Evolutionary conservation across 2,797 vertebrate genomes (phyloP).

Genomic region (Phrynocephalus forsythii): DNA sequence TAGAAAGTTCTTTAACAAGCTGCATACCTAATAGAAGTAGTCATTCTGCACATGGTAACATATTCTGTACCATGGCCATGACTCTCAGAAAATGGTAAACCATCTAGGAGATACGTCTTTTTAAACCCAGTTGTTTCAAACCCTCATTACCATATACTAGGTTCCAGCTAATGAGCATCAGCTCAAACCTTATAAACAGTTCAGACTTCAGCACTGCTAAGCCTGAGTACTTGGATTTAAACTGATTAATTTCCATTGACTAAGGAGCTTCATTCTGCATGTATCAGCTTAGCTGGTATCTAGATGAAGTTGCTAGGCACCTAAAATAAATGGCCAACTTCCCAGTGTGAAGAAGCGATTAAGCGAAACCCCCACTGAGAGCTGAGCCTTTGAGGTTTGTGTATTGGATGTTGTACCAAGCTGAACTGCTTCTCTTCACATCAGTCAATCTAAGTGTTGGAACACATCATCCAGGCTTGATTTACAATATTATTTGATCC

Average conservation of each 20-base stretch:
- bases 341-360: not conserved
- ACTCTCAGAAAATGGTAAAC: slow-evolving; percentile 12
- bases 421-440: not conserved
- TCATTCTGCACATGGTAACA: not conserved
- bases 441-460: not conserved
- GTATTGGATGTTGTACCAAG: not conserved
- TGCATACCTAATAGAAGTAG: not conserved
- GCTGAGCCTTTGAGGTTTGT: not conserved
- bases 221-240: not conserved
- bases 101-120: not conserved
- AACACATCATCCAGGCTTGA: slow-evolving; percentile 17
- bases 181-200: not conserved
- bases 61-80: not conserved
- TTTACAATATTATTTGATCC: not conserved
- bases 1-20: not conserved
- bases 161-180: not conserved
- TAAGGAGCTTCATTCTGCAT: not conserved
- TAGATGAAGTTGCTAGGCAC: slow-evolving; percentile 8
- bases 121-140: not conserved
- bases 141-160: not conserved
- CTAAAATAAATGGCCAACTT: slow-evolving; percentile 10
- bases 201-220: slow-evolving; percentile 27
- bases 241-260: not conserved
- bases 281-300: not conserved
- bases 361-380: not conserved